phyloP scores from a whole-genome alignment of 2,797 vertebrate species.

The Erethizon dorsatum region DNA sequence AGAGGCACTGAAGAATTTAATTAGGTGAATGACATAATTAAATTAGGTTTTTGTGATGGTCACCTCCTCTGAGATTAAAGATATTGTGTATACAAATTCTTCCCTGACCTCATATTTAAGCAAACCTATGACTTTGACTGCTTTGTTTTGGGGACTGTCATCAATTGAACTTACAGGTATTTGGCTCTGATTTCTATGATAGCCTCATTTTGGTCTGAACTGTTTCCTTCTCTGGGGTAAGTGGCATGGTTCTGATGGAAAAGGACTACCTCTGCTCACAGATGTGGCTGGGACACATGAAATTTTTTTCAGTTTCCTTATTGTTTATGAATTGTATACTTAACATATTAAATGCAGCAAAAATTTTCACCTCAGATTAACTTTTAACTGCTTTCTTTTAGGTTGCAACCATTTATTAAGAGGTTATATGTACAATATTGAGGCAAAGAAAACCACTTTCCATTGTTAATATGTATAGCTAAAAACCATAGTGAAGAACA shows the following conservation, averaged over 20 bases:
- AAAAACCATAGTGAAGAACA: conserved; percentile 47
- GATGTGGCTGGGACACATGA: no score
- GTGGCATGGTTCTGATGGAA: not conserved
- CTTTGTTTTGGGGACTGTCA: conserved; percentile 1
- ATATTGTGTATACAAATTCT: not conserved
- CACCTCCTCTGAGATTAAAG: conserved; percentile 50
- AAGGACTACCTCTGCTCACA: not conserved
- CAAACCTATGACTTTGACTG: conserved; percentile 18
- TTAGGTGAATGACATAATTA: not conserved
- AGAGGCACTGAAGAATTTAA: conserved; percentile 5
- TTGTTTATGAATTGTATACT: conserved; percentile 33
- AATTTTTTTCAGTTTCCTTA: not conserved
- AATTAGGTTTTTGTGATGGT: not conserved
- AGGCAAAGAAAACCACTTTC: conserved; percentile 48
- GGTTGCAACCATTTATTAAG: not conserved
- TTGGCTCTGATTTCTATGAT: not conserved
- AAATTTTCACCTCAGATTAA: conserved; percentile 44
- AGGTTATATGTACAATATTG: not conserved
- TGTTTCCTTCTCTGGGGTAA: not conserved
- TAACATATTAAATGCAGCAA: conserved; percentile 37
- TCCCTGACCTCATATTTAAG: conserved; percentile 15
- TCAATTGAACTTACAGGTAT: not conserved
- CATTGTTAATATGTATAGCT: conserved; percentile 28
- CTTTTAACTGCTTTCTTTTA: conserved; percentile 18
- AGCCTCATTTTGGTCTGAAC: not conserved